These are phyloP conservation scores for Colius striatus DNA, from an alignment of 2,113 vertebrate genomes.

Conservation along the genomic window DNA sequence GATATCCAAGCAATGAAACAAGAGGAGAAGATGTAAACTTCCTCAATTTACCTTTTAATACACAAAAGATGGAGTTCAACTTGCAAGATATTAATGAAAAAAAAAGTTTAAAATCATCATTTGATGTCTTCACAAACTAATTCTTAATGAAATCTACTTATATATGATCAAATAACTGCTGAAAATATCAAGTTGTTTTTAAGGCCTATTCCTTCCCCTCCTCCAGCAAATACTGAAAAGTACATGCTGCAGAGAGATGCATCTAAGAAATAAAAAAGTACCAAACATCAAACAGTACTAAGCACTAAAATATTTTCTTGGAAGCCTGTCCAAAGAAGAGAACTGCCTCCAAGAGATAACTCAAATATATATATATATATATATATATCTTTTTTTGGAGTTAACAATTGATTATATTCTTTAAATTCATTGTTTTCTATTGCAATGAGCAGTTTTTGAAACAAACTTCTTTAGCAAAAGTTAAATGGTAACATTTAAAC, in stretches of 20 bases:
- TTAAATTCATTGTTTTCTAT: background rate
- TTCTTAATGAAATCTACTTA: background rate
- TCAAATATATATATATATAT: background rate
- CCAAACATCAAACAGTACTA: background rate
- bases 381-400: background rate
- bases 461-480: background rate
- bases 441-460: background rate
- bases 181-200: background rate
- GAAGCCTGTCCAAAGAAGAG: conserved; percentile 7
- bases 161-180: background rate
- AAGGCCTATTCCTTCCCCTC: background rate
- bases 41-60: background rate
- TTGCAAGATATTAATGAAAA: background rate
- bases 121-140: background rate
- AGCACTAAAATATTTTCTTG: conserved; percentile 28
- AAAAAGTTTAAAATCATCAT: background rate
- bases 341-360: background rate
- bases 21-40: background rate
- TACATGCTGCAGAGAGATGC: background rate
- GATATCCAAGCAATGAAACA: background rate
- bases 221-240: background rate
- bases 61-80: background rate
- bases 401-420: background rate
- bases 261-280: background rate
- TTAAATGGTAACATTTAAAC: background rate